Percentiles rank a stretch among this genome's conserved stretches.
These are phyloP conservation scores for Felis catus DNA, from an alignment of 2,113 vertebrate genomes.

Conservation along the genomic window DNA sequence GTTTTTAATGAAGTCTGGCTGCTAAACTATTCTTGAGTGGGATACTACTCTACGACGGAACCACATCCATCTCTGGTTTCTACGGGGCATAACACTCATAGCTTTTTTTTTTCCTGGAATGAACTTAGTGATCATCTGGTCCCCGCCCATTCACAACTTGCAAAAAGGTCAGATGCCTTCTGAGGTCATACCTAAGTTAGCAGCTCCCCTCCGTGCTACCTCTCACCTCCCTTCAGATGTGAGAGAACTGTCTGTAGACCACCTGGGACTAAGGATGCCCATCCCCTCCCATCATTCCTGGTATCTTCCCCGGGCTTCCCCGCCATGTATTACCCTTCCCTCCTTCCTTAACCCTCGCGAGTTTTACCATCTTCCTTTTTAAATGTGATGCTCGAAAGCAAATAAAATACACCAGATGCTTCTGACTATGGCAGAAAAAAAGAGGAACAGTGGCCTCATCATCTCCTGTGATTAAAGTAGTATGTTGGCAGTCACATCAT, in stretches of 20 bases:
- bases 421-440: neutral
- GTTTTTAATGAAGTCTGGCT: neutral
- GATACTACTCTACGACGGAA: neutral
- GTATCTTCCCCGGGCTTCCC: accelerated
- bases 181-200: neutral
- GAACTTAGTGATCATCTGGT: neutral
- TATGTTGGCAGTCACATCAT: neutral
- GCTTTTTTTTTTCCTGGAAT: neutral
- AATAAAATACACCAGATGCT: neutral
- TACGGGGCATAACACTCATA: neutral
- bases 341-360: neutral
- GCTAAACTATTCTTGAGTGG: neutral
- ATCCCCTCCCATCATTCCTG: neutral
- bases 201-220: too few relatives aligned
- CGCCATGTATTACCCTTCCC: neutral
- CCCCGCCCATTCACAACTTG: neutral
- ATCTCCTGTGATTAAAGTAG: neutral
- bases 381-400: neutral
- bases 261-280: neutral
- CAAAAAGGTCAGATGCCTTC: neutral
- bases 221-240: neutral
- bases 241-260: neutral
- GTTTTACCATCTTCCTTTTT: neutral
- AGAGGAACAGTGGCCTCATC: neutral
- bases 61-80: neutral